Evolutionary conservation across 2,113 vertebrate species (phyloP).

Genomic region (Crotalus viridis): DNA sequence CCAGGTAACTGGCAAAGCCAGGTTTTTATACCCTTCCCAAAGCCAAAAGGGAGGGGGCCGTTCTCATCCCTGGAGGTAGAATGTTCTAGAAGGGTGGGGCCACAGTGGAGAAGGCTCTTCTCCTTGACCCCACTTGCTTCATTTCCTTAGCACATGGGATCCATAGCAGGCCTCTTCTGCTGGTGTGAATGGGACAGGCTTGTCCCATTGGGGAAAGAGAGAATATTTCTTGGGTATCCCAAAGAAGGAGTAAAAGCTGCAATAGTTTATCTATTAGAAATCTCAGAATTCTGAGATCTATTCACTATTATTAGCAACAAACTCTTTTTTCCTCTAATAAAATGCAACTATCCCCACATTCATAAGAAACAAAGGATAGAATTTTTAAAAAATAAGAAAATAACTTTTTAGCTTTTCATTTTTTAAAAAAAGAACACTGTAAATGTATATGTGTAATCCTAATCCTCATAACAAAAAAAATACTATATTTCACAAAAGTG

Average conservation of each 20-base stretch:
- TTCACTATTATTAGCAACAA: background rate
- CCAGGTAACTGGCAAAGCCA: background rate
- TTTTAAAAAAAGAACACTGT: background rate
- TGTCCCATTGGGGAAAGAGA: background rate
- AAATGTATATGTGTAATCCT: background rate
- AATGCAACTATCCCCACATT: background rate
- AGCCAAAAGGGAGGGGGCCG: background rate
- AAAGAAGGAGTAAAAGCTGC: background rate
- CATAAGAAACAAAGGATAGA: background rate
- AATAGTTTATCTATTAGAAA: background rate
- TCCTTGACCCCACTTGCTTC: background rate
- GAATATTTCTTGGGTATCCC: background rate
- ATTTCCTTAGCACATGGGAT: background rate
- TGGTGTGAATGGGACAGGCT: background rate
- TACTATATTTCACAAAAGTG: background rate
- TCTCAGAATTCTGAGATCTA: background rate
- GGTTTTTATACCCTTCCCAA: background rate
- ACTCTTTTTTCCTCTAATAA: background rate
- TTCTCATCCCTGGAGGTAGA: background rate
- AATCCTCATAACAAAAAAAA: background rate
- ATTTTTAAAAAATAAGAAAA: background rate
- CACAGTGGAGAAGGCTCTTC: background rate
- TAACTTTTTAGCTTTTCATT: background rate
- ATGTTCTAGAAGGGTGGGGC: background rate
- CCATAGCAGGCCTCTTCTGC: background rate